Conservation (phyloP, 2,888 invertebrate genomes). For the Frankliniella intonsa region DNA sequence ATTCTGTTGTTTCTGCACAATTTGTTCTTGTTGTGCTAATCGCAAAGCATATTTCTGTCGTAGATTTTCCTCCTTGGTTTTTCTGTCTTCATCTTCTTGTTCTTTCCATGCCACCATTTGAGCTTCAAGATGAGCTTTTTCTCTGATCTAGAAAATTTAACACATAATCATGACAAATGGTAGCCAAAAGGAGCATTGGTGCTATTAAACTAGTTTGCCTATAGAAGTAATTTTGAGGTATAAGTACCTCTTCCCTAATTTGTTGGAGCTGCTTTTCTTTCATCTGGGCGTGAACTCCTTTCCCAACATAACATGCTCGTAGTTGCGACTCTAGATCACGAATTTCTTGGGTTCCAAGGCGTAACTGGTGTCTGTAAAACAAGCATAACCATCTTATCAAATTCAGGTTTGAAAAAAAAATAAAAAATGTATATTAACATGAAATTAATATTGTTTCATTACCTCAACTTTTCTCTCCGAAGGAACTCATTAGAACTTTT, state of each 20-base stretch:
- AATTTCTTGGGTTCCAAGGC: constrained; percentile 1
- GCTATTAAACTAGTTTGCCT: too few relatives aligned
- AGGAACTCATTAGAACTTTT: neutral
- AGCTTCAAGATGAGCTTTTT: constrained; percentile 2
- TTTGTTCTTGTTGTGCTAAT: neutral
- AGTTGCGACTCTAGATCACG: neutral
- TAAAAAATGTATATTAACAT: neutral
- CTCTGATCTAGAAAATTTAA: neutral
- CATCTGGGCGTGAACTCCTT: constrained; percentile 22
- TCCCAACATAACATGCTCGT: neutral
- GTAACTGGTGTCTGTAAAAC: neutral
- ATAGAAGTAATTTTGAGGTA: neutral
- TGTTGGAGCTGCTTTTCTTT: neutral
- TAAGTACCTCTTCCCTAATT: neutral
- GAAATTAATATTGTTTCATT: neutral
- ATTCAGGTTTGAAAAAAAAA: neutral
- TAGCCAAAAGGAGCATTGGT: too few relatives aligned
- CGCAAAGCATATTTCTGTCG: neutral
- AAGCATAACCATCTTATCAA: too few relatives aligned
- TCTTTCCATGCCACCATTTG: constrained; percentile 10
- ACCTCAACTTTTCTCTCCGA: neutral
- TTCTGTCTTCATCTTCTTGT: neutral
- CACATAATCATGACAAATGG: neutral
- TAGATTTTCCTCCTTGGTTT: neutral
- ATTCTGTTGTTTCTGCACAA: neutral